Evolutionary conservation across 2,113 vertebrate genomes (phyloP).

Genomic region (Salvelinus fontinalis): DNA sequence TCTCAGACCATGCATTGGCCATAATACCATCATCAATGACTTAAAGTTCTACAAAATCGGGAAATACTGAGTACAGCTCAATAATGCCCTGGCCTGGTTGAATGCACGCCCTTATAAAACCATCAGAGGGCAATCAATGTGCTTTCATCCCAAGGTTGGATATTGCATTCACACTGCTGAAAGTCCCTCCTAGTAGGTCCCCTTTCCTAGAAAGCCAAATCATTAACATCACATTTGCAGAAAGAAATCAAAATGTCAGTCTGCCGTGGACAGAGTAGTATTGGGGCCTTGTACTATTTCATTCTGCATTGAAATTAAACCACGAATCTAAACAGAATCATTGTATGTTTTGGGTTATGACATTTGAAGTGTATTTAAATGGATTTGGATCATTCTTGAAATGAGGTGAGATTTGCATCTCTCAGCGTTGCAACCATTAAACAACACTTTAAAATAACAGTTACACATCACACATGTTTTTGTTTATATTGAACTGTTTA

Average conservation of each 20-base stretch:
- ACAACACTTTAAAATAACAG: no score
- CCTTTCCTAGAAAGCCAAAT: conserved; percentile 64
- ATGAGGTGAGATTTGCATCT: no score
- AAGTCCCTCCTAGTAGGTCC: conserved; percentile 11
- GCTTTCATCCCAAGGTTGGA: conserved; percentile 75
- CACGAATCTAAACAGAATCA: no score
- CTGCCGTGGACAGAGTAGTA: conserved; percentile 56
- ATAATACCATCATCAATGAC: conserved; percentile 7
- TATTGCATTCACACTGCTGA: conserved; percentile 72
- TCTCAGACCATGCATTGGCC: conserved; percentile 18
- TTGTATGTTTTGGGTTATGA: no score
- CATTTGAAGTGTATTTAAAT: no score
- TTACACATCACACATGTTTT: no score
- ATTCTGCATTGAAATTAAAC: conserved; percentile 7
- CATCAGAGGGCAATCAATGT: conserved; percentile 75
- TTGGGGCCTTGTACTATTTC: conserved; percentile 52
- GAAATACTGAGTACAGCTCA: conserved; percentile 66
- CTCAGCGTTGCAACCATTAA: no score
- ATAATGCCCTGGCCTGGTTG: conserved; percentile 73
- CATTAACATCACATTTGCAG: conserved; percentile 74
- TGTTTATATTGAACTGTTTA: no score
- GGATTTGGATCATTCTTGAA: no score
- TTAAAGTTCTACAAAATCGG: no score
- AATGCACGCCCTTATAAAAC: conserved; percentile 69
- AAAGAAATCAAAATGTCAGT: conserved; percentile 75